These are phyloP conservation scores for Acanthurus tractus DNA, from an alignment of 2,797 vertebrate species.

Conservation along the genomic window DNA sequence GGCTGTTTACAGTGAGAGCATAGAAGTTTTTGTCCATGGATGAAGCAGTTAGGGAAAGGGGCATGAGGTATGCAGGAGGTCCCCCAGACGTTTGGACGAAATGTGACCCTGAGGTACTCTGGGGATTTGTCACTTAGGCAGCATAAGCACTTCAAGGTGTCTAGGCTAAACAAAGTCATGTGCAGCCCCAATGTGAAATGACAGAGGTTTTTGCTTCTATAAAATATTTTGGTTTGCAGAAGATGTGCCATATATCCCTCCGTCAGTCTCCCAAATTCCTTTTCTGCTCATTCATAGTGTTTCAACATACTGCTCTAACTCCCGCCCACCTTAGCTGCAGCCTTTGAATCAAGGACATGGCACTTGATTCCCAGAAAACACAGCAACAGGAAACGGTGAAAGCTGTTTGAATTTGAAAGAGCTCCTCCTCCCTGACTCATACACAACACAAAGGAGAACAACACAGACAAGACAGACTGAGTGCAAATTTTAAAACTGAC, in stretches of 20 bases:
- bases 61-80: conserved; percentile 54
- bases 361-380: conserved; percentile 61
- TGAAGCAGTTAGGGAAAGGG: neutral
- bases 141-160: conserved; percentile 62
- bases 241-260: conserved; percentile 53
- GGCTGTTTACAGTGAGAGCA: conserved; percentile 57
- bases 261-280: conserved; percentile 60
- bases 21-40: conserved; percentile 33
- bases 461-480: conserved; percentile 28
- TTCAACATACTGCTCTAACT: conserved; percentile 24
- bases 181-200: conserved; percentile 50
- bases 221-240: conserved; percentile 42
- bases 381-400: conserved; percentile 62
- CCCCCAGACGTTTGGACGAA: conserved; percentile 51
- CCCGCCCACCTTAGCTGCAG: conserved; percentile 45
- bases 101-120: conserved; percentile 76
- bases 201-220: conserved; percentile 50
- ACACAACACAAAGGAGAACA: conserved; percentile 49
- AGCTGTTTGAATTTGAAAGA: conserved; percentile 56
- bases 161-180: conserved; percentile 42
- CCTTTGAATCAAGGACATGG: conserved; percentile 53
- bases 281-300: conserved; percentile 67
- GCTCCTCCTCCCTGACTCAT: conserved; percentile 59
- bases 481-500: conserved; percentile 43
- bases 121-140: conserved; percentile 67